Base-by-base conservation (phyloP, 2,888 invertebrate genomes). In the Penaeus monodon region DNA sequence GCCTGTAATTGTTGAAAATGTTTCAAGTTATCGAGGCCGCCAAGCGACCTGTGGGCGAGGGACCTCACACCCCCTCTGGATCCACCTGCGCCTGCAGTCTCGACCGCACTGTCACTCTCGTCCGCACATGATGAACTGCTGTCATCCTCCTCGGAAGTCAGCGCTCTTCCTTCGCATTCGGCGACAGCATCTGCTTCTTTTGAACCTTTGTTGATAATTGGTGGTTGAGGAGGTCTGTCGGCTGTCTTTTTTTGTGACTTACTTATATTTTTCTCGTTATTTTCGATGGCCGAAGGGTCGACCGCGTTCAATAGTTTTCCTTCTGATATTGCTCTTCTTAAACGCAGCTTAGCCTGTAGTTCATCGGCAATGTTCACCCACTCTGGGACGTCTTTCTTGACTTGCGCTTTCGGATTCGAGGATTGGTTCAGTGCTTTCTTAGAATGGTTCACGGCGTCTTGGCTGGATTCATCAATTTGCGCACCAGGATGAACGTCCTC, bases 1-100 rank as follows among this genome's bases (percentile, higher is more conserved):
- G 81, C 86, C 86, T 86, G 86, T 29, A 86, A 81, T 68, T 86
- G 86, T 68, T 81, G 86, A 76, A 86, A 86, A 44, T 81, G 81
- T 49, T 64, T 86, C 33, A 86, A 81, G 33, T 86, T 68, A 29
- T 81, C 63, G 22, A 86, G 86, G 4, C 73, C 86, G n/a, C 86
- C 86, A 12, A 86, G 81, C 7, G 57, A 70, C 81, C 81, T 86
- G 77, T 33, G 17, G 10, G 84, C 17, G 33, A 20, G 29, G 65
- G 73, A 2, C 66, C 81, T 74, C 33, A 74, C 33, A n/a, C 57
- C 77, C 22, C 49, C 66, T 33, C 74, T 64, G 20, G 29, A 29
- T 38, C 66, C 80, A 20, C 57, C 77, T 8, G 20, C 49, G 33
- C 80, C 63, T 17, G 17, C 64, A 64, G 27, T 65, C 70, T 81